Evolutionary conservation across 2,888 invertebrate species (phyloP).

Genomic region (Drosophila aldrichi): DNA sequence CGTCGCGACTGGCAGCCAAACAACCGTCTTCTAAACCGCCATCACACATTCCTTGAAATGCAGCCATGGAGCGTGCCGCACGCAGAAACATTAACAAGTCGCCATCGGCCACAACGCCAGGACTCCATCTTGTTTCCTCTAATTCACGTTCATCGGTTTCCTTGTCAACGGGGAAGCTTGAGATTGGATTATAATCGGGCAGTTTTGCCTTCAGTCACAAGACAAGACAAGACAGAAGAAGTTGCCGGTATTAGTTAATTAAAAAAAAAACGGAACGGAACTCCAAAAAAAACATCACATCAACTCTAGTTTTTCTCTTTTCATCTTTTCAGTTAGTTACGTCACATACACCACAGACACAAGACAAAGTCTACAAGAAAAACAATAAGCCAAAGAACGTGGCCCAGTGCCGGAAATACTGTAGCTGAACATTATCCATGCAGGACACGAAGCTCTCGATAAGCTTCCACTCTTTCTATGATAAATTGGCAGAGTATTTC

Average conservation of each 20-base stretch:
- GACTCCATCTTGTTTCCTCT: slow-evolving; percentile 97
- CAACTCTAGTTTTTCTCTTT: slow-evolving; percentile 22
- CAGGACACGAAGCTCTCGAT: not conserved
- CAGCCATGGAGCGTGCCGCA: slow-evolving; percentile 98
- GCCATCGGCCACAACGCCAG: slow-evolving; percentile 95
- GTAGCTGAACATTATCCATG: not conserved
- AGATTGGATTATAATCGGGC: slow-evolving; percentile 86
- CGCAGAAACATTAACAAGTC: slow-evolving; percentile 98
- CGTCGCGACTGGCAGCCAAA: slow-evolving; percentile 97
- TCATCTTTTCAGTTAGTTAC: slow-evolving; percentile 62
- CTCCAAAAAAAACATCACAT: slow-evolving; percentile 47
- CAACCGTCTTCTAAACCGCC: slow-evolving; percentile 99
- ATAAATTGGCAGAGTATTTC: slow-evolving; percentile 5
- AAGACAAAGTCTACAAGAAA: slow-evolving; percentile 43
- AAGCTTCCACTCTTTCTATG: not conserved
- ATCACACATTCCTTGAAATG: slow-evolving; percentile 99
- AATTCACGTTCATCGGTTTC: slow-evolving; percentile 86
- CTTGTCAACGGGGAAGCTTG: slow-evolving; percentile 86
- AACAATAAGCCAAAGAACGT: slow-evolving; percentile 51
- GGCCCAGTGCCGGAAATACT: slow-evolving; percentile 16
- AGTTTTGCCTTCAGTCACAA: slow-evolving; percentile 85
- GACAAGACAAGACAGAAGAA: slow-evolving; percentile 76
- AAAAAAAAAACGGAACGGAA: slow-evolving; percentile 57
- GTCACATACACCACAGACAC: slow-evolving; percentile 50
- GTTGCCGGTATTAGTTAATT: slow-evolving; percentile 70